These are phyloP conservation scores for Catalaphyllia jardinei DNA, from an alignment of 64 coral and sea anemone genomes.

Conservation along the genomic window DNA sequence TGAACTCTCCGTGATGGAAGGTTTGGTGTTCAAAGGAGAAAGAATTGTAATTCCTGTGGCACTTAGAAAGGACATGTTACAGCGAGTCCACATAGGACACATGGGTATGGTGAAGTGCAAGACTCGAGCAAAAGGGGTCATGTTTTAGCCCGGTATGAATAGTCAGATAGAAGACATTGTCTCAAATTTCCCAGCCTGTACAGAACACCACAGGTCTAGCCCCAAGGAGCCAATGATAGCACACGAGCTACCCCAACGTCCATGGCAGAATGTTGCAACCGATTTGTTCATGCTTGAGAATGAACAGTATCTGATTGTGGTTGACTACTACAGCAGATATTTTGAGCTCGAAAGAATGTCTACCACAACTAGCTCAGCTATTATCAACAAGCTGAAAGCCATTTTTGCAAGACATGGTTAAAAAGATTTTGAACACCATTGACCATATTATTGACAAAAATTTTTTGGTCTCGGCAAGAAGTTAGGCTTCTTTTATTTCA, in stretches of 20 bases:
- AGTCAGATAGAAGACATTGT: slow-evolving; percentile 51
- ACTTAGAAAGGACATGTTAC: not conserved
- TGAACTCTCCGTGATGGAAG: not conserved
- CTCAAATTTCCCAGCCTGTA: slow-evolving; percentile 45
- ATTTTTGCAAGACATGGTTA: slow-evolving; percentile 10
- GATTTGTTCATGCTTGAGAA: slow-evolving; percentile 36
- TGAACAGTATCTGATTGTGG: slow-evolving; percentile 22
- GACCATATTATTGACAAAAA: no score
- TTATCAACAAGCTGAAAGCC: slow-evolving; percentile 8
- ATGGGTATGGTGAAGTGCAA: slow-evolving; percentile 39
- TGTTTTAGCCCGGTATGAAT: slow-evolving; percentile 64
- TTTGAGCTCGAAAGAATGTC: slow-evolving; percentile 24
- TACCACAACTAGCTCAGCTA: not conserved
- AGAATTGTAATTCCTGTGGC: not conserved
- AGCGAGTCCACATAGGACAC: slow-evolving; percentile 34
- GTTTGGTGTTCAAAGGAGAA: slow-evolving; percentile 13
- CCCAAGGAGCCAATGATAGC: slow-evolving; percentile 54
- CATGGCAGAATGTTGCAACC: slow-evolving; percentile 57
- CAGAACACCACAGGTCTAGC: not conserved
- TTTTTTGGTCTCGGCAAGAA: no score
- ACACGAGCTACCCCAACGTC: slow-evolving; percentile 31
- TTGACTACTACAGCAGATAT: slow-evolving; percentile 37
- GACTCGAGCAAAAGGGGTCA: slow-evolving; percentile 29
- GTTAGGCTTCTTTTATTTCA: no score
- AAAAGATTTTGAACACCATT: no score